A percentile compares a stretch with the other conserved stretches of the same genome.
Evolutionary conservation across 2,797 vertebrate species (phyloP).

Genomic region (Poecilia velifera): DNA sequence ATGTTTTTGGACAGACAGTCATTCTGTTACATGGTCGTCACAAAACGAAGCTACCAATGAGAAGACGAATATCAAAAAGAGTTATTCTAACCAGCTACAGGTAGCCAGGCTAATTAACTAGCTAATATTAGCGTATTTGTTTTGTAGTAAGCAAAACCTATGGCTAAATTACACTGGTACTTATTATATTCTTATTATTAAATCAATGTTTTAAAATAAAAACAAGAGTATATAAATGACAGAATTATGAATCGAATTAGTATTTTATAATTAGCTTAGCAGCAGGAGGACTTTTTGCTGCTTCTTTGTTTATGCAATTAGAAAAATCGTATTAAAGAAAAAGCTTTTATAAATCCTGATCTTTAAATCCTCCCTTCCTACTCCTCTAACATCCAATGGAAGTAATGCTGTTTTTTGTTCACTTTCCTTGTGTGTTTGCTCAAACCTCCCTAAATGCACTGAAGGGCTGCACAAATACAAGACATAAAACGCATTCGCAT

Average conservation of each 20-base stretch:
- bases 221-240: not conserved
- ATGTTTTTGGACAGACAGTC: not conserved
- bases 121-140: not conserved
- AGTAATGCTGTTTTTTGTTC: not conserved
- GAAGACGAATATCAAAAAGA: not conserved
- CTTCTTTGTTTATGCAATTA: not conserved
- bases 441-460: slow-evolving; percentile 30
- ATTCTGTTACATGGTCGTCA: not conserved
- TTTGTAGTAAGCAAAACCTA: not conserved
- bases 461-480: slow-evolving; percentile 24
- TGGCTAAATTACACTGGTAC: not conserved
- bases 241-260: not conserved
- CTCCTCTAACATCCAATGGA: not conserved
- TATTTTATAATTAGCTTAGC: not conserved
- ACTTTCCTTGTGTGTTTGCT: slow-evolving; percentile 19
- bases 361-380: not conserved
- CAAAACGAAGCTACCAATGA: not conserved
- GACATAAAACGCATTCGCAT: slow-evolving; percentile 31
- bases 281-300: not conserved
- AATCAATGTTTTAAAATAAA: not conserved
- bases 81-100: not conserved
- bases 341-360: not conserved
- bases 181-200: not conserved
- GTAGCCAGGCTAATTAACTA: not conserved
- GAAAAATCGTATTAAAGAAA: not conserved